phyloP scores from a whole-genome alignment of 2,113 vertebrate genomes.

The Australoheros scitulus region DNA sequence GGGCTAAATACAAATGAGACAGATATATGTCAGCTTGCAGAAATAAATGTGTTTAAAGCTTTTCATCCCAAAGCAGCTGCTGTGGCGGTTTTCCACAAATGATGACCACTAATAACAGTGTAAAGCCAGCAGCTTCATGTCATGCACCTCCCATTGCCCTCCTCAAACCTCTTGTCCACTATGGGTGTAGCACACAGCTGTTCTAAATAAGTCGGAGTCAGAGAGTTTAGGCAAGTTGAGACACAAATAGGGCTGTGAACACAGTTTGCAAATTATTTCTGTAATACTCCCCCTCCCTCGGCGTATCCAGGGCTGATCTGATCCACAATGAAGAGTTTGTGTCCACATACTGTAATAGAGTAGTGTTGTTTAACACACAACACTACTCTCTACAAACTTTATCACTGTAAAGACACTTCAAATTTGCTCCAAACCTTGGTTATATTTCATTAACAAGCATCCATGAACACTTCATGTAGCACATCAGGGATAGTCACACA shows the following conservation, averaged over 20 bases:
- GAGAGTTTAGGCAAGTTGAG: constrained; percentile 16
- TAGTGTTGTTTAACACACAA: neutral
- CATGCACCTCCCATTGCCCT: neutral
- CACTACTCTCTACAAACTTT: neutral
- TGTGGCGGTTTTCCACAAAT: neutral
- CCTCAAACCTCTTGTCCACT: neutral
- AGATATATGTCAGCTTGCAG: neutral
- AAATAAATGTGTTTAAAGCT: neutral
- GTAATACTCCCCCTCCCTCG: neutral
- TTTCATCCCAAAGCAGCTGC: neutral
- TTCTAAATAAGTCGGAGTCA: neutral
- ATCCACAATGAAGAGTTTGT: neutral
- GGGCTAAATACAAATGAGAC: neutral
- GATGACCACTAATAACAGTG: neutral
- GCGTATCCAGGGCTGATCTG: neutral
- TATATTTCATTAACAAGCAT: neutral
- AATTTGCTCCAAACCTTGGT: neutral
- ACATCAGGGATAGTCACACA: neutral
- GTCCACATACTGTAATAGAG: neutral
- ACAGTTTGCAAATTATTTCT: neutral
- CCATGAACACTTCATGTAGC: neutral
- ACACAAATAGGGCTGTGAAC: neutral
- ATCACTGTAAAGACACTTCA: neutral
- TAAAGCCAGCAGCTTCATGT: neutral
- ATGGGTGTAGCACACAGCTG: neutral